Conservation (phyloP, 2,888 invertebrate genomes). For the Sceliomorpha sp. region DNA sequence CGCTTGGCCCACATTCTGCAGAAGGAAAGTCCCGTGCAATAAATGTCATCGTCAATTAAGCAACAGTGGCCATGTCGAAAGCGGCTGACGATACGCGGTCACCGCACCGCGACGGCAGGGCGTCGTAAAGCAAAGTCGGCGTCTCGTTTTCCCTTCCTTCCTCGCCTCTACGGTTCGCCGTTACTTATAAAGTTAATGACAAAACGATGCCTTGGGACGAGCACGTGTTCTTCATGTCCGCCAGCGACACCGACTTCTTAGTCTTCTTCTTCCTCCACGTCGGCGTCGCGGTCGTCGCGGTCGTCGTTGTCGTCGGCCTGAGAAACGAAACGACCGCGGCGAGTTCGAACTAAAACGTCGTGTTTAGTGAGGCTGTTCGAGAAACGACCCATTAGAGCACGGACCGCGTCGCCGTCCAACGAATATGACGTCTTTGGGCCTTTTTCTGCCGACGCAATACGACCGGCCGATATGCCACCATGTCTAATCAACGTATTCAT, state of each 20-base stretch:
- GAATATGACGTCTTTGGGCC: constrained; percentile 12
- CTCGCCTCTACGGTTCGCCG: background rate
- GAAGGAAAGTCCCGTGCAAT: constrained; percentile 45
- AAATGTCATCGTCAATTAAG: constrained; percentile 50
- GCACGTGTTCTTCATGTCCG: background rate
- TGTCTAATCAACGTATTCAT: constrained; percentile 22
- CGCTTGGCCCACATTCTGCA: constrained; percentile 49
- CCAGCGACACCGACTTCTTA: too few species aligned
- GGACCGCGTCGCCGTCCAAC: constrained; percentile 16
- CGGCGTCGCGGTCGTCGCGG: too few species aligned
- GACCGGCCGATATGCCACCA: constrained; percentile 8
- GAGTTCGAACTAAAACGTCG: constrained; percentile 25
- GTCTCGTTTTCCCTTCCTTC: background rate
- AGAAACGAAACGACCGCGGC: constrained; percentile 8
- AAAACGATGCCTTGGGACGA: background rate
- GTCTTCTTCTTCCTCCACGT: too few species aligned
- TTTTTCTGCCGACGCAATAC: background rate
- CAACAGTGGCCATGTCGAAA: constrained; percentile 30
- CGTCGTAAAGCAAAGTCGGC: constrained; percentile 11
- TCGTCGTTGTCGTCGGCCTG: too few species aligned
- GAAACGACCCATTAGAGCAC: constrained; percentile 28
- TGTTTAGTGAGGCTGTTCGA: constrained; percentile 27
- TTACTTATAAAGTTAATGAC: constrained; percentile 1
- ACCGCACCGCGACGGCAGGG: constrained; percentile 15
- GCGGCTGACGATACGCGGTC: constrained; percentile 24